A percentile compares a stretch with the other conserved stretches of the same genome.
These are phyloP conservation scores for Sesia apiformis DNA, from an alignment of 2,888 invertebrate genomes.

Conservation along the genomic window DNA sequence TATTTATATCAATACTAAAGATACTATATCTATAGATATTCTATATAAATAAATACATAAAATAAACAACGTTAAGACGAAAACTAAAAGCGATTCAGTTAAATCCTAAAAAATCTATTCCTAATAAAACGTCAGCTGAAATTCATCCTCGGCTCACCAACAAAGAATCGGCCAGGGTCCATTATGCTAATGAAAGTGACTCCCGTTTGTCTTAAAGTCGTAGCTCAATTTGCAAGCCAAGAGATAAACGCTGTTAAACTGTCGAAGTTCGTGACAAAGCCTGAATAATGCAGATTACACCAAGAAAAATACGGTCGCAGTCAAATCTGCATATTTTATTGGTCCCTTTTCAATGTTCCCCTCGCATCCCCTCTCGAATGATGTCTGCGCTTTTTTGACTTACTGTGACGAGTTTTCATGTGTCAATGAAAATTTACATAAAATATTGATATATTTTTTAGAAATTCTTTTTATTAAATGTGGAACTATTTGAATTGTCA, in stretches of 20 bases:
- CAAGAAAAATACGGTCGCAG: slow-evolving; percentile 72
- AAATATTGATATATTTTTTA: too few species aligned
- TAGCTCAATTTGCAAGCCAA: slow-evolving; percentile 74
- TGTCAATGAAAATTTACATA: too few species aligned
- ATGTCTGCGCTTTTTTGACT: slow-evolving; percentile 22
- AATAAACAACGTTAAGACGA: background rate
- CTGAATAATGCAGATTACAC: slow-evolving; percentile 75
- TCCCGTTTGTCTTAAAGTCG: slow-evolving; percentile 75
- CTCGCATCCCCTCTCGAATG: slow-evolving; percentile 37
- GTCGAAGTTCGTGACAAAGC: slow-evolving; percentile 74
- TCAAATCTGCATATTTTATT: slow-evolving; percentile 74
- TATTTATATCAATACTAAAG: too few species aligned
- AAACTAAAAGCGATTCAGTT: background rate
- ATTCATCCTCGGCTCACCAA: slow-evolving; percentile 58
- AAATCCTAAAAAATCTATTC: slow-evolving; percentile 6
- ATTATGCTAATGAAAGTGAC: slow-evolving; percentile 73
- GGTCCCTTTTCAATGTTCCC: slow-evolving; percentile 58
- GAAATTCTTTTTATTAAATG: too few species aligned
- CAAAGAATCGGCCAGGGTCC: slow-evolving; percentile 68
- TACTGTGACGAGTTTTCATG: background rate
- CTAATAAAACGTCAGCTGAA: slow-evolving; percentile 32
- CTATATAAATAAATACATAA: background rate
- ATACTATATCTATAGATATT: too few species aligned
- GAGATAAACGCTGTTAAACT: slow-evolving; percentile 75
- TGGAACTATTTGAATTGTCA: too few species aligned